Percentiles rank a stretch among this genome's conserved stretches.
phyloP scores from a whole-genome alignment of 2,888 invertebrate species.

The Pharmacophagus antenor region DNA sequence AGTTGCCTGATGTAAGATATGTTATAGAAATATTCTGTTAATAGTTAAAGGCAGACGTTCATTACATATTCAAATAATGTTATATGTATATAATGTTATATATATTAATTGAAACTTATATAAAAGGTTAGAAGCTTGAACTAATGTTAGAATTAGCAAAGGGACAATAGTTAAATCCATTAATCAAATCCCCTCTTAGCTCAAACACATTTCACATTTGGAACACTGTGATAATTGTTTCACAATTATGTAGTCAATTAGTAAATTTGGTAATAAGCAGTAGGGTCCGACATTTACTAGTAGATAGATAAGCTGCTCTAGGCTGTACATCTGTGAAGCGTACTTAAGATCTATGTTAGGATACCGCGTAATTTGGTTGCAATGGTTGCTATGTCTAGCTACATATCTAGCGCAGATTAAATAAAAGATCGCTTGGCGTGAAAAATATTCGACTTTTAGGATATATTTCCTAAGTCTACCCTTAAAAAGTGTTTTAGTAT shows the following conservation, averaged over 20 bases:
- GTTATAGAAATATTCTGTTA: too few relatives aligned
- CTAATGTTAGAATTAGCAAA: not conserved
- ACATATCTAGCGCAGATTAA: not conserved
- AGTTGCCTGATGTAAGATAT: too few relatives aligned
- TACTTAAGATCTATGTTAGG: not conserved
- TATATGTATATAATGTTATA: too few relatives aligned
- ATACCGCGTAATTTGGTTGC: not conserved
- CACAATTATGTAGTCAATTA: conserved; percentile 15
- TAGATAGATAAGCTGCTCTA: not conserved
- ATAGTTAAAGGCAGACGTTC: too few relatives aligned
- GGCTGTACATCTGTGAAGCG: not conserved
- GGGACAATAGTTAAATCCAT: not conserved
- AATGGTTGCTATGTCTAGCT: not conserved
- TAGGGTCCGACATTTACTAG: not conserved
- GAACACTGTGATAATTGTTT: conserved; percentile 1
- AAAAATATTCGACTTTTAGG: too few relatives aligned
- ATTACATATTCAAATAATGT: too few relatives aligned
- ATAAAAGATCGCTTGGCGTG: not conserved
- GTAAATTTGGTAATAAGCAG: conserved; percentile 10
- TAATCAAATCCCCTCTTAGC: not conserved
- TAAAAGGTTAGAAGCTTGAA: not conserved
- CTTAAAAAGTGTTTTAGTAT: too few relatives aligned
- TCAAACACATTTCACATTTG: not conserved
- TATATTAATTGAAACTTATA: not conserved
- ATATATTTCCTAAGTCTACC: too few relatives aligned